Conservation (phyloP, 2,113 vertebrate genomes). For the Ictidomys tridecemlineatus region DNA sequence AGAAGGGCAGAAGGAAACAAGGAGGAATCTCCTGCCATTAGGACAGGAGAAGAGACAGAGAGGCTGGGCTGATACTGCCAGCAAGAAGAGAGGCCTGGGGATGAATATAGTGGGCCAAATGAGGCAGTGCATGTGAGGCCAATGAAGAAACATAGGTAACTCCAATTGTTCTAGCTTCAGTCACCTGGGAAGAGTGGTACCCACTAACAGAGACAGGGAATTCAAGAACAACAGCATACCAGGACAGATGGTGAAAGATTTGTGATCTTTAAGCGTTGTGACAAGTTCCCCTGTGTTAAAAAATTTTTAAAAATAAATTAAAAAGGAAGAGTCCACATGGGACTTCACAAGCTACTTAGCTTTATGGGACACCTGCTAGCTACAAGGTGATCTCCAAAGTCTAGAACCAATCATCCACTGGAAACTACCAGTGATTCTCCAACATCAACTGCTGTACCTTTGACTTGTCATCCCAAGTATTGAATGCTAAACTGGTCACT, state of each 20-base stretch:
- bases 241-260: not conserved
- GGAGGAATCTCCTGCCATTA: not conserved
- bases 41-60: not conserved
- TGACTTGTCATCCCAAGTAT: not conserved
- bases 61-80: not conserved
- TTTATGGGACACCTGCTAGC: no score
- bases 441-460: not conserved
- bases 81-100: not conserved
- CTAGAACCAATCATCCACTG: not conserved
- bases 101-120: not conserved
- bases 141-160: not conserved
- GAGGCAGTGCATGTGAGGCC: fast-evolving
- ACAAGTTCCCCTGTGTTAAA: not conserved
- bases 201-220: not conserved
- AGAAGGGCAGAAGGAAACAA: not conserved
- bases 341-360: not conserved
- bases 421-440: not conserved
- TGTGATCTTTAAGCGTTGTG: not conserved
- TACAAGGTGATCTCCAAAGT: not conserved
- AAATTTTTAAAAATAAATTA: not conserved
- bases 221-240: not conserved
- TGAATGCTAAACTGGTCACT: not conserved
- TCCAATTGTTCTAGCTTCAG: not conserved
- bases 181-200: not conserved
- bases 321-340: not conserved